Percentiles rank a stretch among this genome's conserved stretches.
phyloP scores from a whole-genome alignment of 2,113 vertebrate species.

The Jacana jacana region DNA sequence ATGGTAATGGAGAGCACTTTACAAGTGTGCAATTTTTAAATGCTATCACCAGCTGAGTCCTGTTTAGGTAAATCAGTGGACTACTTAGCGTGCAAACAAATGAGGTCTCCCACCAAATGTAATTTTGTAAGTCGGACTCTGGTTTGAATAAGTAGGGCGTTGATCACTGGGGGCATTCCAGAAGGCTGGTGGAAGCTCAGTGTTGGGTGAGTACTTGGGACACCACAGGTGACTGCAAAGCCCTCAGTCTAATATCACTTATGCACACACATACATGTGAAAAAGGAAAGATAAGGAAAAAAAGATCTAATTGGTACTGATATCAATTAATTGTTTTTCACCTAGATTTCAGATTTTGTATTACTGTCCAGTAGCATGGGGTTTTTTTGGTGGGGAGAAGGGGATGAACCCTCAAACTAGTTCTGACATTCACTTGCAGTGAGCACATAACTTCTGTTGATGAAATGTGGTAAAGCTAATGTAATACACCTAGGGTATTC shows the following conservation, averaged over 20 bases:
- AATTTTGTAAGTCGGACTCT: neutral
- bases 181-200: neutral
- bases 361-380: neutral
- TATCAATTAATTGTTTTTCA: neutral
- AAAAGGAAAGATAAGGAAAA: neutral
- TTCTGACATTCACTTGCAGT: neutral
- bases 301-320: neutral
- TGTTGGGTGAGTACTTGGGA: neutral
- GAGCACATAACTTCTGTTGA: neutral
- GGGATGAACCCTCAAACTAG: neutral
- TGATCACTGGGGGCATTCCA: neutral
- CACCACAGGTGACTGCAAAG: neutral
- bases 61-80: fast-evolving
- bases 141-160: neutral
- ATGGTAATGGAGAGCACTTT: neutral
- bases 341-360: neutral
- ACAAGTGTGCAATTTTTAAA: neutral
- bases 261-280: neutral
- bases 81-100: neutral
- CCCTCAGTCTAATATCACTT: neutral
- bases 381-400: neutral
- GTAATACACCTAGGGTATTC: neutral
- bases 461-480: neutral
- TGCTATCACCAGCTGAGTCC: neutral
- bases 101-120: neutral